These are phyloP conservation scores for Liopterus haemorrhoidalis DNA, from an alignment of 2,888 invertebrate genomes.

Conservation along the genomic window DNA sequence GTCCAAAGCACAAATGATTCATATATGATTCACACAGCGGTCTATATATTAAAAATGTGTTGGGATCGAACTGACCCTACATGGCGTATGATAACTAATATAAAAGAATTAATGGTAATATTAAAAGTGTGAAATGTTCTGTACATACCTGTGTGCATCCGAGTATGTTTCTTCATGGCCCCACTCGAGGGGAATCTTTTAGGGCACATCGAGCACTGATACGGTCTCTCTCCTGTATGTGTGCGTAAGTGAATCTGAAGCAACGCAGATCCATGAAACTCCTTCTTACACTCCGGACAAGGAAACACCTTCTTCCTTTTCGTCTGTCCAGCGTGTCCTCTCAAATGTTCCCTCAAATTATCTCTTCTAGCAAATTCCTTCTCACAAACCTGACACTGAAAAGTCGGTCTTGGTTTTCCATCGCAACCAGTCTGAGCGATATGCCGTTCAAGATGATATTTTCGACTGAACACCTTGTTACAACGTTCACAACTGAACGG, in stretches of 20 bases:
- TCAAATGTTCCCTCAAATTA: constrained; percentile 64
- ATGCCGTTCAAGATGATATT: constrained; percentile 68
- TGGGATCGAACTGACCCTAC: too few relatives aligned
- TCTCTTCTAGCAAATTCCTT: constrained; percentile 64
- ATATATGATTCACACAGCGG: too few relatives aligned
- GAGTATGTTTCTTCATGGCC: constrained; percentile 69
- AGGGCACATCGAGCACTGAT: constrained; percentile 66
- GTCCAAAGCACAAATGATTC: too few relatives aligned
- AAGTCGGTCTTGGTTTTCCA: constrained; percentile 50
- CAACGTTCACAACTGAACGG: constrained; percentile 63
- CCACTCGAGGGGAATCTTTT: constrained; percentile 68
- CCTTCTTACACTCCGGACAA: constrained; percentile 61
- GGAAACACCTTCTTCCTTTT: constrained; percentile 52
- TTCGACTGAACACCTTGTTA: constrained; percentile 65
- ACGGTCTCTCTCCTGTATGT: constrained; percentile 58
- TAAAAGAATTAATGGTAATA: too few relatives aligned
- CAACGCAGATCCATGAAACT: constrained; percentile 57
- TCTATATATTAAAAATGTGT: too few relatives aligned
- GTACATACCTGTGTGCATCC: constrained; percentile 50
- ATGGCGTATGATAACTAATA: too few relatives aligned
- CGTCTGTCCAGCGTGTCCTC: constrained; percentile 58
- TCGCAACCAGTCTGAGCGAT: constrained; percentile 63
- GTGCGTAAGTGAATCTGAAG: constrained; percentile 60
- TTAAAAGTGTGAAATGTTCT: too few relatives aligned
- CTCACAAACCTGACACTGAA: constrained; percentile 57